phyloP scores from a whole-genome alignment of 1,140 invertebrate genomes.

The Lethrus apterus region DNA sequence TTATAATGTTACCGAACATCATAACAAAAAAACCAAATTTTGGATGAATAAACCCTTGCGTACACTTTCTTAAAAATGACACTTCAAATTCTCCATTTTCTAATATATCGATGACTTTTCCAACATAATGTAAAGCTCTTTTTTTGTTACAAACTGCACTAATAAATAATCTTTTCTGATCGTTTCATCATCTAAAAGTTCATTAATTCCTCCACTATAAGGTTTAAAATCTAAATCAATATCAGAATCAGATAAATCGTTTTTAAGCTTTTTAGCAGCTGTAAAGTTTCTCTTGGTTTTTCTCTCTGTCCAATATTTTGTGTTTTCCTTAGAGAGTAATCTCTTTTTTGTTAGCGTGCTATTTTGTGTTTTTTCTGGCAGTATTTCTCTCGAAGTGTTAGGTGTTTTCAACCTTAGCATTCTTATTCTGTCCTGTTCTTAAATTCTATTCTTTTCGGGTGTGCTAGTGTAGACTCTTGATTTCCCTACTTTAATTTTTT shows the following conservation, averaged over 20 bases:
- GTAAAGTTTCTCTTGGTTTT: not conserved
- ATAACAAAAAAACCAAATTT: not conserved
- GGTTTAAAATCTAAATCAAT: constrained; percentile 1
- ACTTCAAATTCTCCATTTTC: not conserved
- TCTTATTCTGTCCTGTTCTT: constrained; percentile 17
- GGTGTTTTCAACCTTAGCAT: constrained; percentile 11
- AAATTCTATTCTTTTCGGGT: constrained; percentile 21
- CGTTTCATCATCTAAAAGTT: constrained; percentile 19
- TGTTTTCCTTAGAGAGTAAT: constrained; percentile 8
- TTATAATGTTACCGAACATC: no score
- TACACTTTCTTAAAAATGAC: no score
- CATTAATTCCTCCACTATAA: constrained; percentile 4
- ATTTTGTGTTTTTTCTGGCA: not conserved
- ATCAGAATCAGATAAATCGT: constrained; percentile 1
- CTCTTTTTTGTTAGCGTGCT: constrained; percentile 14
- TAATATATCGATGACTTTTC: constrained; percentile 12
- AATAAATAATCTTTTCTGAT: constrained; percentile 7
- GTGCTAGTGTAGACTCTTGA: constrained; percentile 22
- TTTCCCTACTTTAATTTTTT: constrained; percentile 14
- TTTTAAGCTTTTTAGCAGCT: constrained; percentile 3
- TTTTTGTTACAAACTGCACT: constrained; percentile 17
- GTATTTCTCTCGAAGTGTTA: not conserved
- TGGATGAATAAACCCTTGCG: not conserved
- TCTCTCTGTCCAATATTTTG: constrained; percentile 6
- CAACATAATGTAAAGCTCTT: constrained; percentile 20